Conservation (phyloP, 2,888 invertebrate species). For the Creontiades dilutus region DNA sequence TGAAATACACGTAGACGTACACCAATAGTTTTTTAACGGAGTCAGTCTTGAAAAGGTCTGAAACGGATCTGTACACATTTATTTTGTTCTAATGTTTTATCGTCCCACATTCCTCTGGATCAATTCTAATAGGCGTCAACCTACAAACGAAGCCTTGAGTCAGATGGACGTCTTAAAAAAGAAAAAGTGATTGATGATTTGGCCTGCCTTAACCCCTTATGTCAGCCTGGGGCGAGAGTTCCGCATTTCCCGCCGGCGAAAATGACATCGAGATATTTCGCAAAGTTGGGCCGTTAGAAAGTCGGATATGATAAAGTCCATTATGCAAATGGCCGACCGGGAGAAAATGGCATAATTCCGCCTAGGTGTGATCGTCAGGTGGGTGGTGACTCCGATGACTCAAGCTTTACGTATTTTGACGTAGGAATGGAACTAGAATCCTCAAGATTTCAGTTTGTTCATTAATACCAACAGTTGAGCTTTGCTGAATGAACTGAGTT, state of each 20-base stretch:
- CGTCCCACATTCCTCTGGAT: no score
- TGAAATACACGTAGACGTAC: no score
- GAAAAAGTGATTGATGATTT: neutral
- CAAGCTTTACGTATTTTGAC: neutral
- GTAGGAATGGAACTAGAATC: neutral
- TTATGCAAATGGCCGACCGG: neutral
- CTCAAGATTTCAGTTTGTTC: neutral
- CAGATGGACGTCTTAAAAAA: no score
- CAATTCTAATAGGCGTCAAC: no score
- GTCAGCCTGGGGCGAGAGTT: neutral
- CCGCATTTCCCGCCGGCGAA: neutral
- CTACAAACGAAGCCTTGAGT: no score
- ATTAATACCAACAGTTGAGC: no score
- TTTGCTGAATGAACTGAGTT: no score
- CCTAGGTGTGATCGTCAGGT: neutral
- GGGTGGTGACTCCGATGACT: conserved; percentile 15
- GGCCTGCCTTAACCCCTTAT: neutral
- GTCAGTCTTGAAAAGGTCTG: no score
- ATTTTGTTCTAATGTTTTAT: no score
- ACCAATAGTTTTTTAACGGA: no score
- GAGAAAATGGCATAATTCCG: conserved; percentile 44
- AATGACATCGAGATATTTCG: neutral
- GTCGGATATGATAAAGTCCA: neutral
- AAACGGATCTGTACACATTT: no score
- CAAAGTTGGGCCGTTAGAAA: conserved; percentile 25